A percentile compares a stretch with the other conserved stretches of the same genome.
phyloP scores from a whole-genome alignment of 2,888 invertebrate genomes.

The Cactoblastis cactorum region DNA sequence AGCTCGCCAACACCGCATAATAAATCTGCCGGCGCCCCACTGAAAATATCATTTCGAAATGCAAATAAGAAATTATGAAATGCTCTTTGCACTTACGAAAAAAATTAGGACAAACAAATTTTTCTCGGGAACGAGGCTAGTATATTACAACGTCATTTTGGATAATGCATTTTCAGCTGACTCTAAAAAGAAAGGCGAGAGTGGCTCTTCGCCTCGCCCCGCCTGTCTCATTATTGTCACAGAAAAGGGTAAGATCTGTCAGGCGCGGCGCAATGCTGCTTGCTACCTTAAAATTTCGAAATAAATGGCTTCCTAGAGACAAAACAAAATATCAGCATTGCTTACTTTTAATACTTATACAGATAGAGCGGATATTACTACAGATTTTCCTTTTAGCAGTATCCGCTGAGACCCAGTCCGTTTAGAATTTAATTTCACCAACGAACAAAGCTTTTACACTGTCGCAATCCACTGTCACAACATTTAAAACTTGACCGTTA shows the following conservation, averaged over 20 bases:
- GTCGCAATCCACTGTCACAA: conserved; percentile 57
- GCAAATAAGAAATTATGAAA: conserved; percentile 29
- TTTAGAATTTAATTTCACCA: conserved; percentile 55
- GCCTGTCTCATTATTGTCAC: conserved; percentile 51
- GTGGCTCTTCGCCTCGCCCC: conserved; percentile 40
- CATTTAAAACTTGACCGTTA: conserved; percentile 42
- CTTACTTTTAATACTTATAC: conserved; percentile 30
- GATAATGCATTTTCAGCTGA: conserved; percentile 42
- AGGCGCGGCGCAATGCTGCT: conserved; percentile 29
- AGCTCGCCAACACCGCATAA: conserved; percentile 42
- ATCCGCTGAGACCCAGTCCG: conserved; percentile 39
- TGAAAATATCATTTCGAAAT: conserved; percentile 26
- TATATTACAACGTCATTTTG: conserved; percentile 38
- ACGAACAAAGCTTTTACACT: conserved; percentile 61
- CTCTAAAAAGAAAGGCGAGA: conserved; percentile 41
- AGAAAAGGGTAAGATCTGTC: conserved; percentile 39
- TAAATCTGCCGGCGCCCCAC: conserved; percentile 33
- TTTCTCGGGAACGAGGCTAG: conserved; percentile 26
- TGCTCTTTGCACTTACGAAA: conserved; percentile 16
- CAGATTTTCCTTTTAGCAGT: conserved; percentile 37
- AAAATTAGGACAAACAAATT: conserved; percentile 17
- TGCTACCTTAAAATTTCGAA: conserved; percentile 35
- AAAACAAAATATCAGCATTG: conserved; percentile 20
- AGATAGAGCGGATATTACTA: not conserved
- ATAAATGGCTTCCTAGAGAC: conserved; percentile 29